phyloP scores from a whole-genome alignment of 2,113 vertebrate genomes.

The Bufo gargarizans region DNA sequence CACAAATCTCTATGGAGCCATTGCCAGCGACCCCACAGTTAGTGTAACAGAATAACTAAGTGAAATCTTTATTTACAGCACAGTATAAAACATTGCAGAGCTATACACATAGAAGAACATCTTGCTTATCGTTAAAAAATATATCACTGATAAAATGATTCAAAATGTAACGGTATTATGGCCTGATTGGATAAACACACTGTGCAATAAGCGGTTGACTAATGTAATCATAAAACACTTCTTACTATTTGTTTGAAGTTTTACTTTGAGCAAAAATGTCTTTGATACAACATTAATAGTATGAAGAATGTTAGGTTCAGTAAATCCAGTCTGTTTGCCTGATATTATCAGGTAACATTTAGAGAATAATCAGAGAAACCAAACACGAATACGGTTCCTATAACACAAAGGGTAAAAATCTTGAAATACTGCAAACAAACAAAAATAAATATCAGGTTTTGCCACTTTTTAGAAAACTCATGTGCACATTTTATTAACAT shows the following conservation, averaged over 20 bases:
- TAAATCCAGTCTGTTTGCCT: slow-evolving; percentile 16
- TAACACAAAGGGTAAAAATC: neutral
- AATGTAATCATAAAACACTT: slow-evolving; percentile 32
- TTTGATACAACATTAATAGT: slow-evolving; percentile 3
- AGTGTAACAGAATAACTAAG: neutral
- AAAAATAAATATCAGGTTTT: neutral
- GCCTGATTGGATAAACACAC: slow-evolving; percentile 26
- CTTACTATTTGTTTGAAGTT: neutral
- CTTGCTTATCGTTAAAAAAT: neutral
- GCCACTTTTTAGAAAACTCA: too few relatives aligned
- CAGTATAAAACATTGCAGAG: neutral
- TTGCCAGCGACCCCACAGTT: slow-evolving; percentile 11
- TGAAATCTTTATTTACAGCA: slow-evolving; percentile 15
- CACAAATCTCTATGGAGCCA: neutral
- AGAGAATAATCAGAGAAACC: slow-evolving; percentile 9
- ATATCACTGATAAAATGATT: slow-evolving; percentile 36
- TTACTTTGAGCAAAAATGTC: neutral
- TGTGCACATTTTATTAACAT: too few relatives aligned
- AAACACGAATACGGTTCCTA: slow-evolving; percentile 6
- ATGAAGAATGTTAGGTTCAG: neutral
- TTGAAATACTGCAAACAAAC: neutral
- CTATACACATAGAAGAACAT: slow-evolving; percentile 10
- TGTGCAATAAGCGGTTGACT: slow-evolving; percentile 21
- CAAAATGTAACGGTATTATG: slow-evolving; percentile 20
- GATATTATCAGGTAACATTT: slow-evolving; percentile 40